Evolutionary conservation across 2,797 vertebrate species (phyloP), one percentile per base, ranked within the genome.

Genomic region (Acipenser transmontanus): DNA sequence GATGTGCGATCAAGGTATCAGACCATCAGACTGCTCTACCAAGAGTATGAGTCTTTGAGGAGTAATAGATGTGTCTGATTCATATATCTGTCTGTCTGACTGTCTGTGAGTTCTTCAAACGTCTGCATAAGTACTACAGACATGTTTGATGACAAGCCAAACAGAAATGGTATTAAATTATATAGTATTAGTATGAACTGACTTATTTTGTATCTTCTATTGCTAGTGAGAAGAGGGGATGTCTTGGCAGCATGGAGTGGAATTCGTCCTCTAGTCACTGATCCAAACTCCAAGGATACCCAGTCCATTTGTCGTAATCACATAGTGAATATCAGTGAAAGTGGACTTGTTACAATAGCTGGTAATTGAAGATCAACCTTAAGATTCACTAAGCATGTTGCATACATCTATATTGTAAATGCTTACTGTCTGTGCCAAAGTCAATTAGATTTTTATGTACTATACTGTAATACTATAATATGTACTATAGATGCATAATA

Each of bases 231-330:
- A 68, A 90, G 97, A 80, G 97, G 97, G 63, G 97, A 99, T 0
- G 96, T 99, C 62, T 69, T 99, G 80, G 96, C 97, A 12, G 97
- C 97, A 0, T 99, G 97, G 97, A 98, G 97, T 0, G 97, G 97
- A 50, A 99, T 99, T 72, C 93, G 97, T 3, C 95, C 95, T 1
- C 88, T 98, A 78, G 96, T 99, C 48, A 97, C 91, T 0, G 93
- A 99, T 81, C 95, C 96, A 14, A 88, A 80, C 81, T 98, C 95
- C 68, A 94, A 92, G 84, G 93, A 98, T 82, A 97, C 96, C 0
- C 93, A 98, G 82, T 98, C 96, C 20, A 91, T 98, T 76, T 97
- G 93, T 72, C 90, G 95, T 52, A 98, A 95, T 78, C 97, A 99
- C 14, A 77, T 98, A 0, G 95, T 98, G 63, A 88, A 85, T 70